Base-by-base conservation (phyloP, 1,140 invertebrate genomes). In the Cydia splendana region DNA sequence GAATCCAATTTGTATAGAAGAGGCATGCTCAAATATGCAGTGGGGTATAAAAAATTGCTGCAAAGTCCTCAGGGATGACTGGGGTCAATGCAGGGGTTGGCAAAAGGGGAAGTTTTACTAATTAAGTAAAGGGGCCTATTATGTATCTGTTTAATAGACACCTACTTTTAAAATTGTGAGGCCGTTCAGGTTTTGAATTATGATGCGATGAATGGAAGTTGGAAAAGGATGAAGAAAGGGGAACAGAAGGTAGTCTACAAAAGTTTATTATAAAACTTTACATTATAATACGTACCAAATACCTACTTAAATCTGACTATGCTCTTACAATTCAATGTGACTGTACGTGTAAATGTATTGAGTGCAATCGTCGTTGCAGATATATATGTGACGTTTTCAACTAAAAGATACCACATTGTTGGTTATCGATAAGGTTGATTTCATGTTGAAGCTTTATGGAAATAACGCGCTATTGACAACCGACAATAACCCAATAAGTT, bases 11-110 rank as follows among this genome's bases (percentile, higher is more conserved):
- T 77, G 76, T 81, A 78, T 76, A 75, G 82, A 78, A 82, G 75
- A 79, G 78, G 20, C 65, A n/a, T 74, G 75, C 76, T 82, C 76
- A 84, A 84, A 84, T 85, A 85, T 84, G 80, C 83, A 85, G 76
- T 75, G 79, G 81, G 78, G 78, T 74, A 65, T 77, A 77, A 86
- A 84, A 82, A 84, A 80, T 80, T 81, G 75, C 78, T 79, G 78
- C 76, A 78, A 38, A 18, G 67, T 82, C 80, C 80, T 77, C 38
- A 74, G 77, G 79, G 80, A 74, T 77, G 34, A 51, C 73, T 28
- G 34, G 67, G 67, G 67, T 71, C 38, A 20, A 12, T 69, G 24
- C 24, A 38, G 65, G 65, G 65, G 34, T 10, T 42, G 38, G 38
- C 4, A 42, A 4, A 42, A 5, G 34, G 65, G 65, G 65, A 71